Percentiles rank a stretch among this genome's conserved stretches.
Evolutionary conservation across 92 coral and sea anemone species (phyloP).

Genomic region (Metridium senile): DNA sequence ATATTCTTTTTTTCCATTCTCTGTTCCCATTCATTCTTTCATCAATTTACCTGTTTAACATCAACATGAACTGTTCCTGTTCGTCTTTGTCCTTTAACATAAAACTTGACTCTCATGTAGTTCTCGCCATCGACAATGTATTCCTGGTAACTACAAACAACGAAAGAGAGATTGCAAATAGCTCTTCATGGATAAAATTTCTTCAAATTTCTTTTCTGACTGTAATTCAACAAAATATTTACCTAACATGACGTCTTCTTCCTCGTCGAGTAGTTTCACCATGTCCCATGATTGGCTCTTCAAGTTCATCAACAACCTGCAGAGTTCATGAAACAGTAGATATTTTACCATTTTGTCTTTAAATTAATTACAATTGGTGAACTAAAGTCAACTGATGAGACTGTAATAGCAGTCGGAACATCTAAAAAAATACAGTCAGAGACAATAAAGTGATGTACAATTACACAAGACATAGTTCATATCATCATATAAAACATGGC

Average conservation of each 20-base stretch:
- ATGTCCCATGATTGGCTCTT: slow-evolving; percentile 95
- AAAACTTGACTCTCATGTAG: slow-evolving; percentile 97
- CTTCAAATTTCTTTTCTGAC: too few relatives aligned
- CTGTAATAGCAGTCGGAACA: too few relatives aligned
- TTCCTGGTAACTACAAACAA: slow-evolving; percentile 81
- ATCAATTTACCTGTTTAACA: slow-evolving; percentile 82
- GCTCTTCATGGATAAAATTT: too few relatives aligned
- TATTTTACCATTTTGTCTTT: neutral
- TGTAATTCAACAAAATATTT: neutral
- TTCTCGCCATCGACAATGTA: slow-evolving; percentile 94
- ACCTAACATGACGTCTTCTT: slow-evolving; percentile 97
- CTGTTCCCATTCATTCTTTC: neutral
- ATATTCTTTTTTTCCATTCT: too few relatives aligned
- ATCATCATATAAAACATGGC: too few relatives aligned
- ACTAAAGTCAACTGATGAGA: too few relatives aligned
- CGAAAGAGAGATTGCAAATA: too few relatives aligned
- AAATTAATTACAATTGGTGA: too few relatives aligned
- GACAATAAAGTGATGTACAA: too few relatives aligned
- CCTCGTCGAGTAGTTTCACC: slow-evolving; percentile 96
- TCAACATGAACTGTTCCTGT: slow-evolving; percentile 98
- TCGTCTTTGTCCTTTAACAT: slow-evolving; percentile 75
- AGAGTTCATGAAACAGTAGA: neutral
- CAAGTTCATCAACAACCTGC: slow-evolving; percentile 89
- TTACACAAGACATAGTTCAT: too few relatives aligned
- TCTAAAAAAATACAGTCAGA: too few relatives aligned